These are phyloP conservation scores for Hipposideros armiger DNA, from an alignment of 2,113 vertebrate species.

Conservation along the genomic window DNA sequence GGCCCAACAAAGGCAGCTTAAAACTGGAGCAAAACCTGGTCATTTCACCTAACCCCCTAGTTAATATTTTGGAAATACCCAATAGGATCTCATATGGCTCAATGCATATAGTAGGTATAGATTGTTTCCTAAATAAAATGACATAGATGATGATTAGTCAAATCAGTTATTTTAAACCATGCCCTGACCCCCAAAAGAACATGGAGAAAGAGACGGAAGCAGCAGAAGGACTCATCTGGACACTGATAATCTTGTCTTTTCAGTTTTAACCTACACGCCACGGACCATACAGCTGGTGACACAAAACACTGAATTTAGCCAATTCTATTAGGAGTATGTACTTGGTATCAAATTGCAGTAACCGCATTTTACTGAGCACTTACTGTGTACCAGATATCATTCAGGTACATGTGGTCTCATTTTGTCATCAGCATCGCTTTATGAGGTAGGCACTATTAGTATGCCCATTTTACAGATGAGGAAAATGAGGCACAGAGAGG, in stretches of 20 bases:
- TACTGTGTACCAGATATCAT: neutral
- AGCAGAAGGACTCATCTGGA: neutral
- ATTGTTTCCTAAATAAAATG: neutral
- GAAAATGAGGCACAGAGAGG: neutral
- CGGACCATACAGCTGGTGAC: neutral
- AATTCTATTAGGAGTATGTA: neutral
- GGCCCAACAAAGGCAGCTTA: neutral
- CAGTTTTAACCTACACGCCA: constrained; percentile 6
- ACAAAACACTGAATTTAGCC: neutral
- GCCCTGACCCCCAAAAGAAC: neutral
- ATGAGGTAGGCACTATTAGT: neutral
- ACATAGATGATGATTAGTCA: neutral
- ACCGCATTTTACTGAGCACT: neutral
- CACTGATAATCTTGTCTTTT: neutral
- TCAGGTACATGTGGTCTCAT: neutral
- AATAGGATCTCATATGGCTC: neutral
- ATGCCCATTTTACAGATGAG: constrained; percentile 7
- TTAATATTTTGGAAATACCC: neutral
- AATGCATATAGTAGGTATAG: neutral
- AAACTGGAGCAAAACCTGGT: neutral
- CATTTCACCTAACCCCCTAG: neutral
- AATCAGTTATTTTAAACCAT: neutral
- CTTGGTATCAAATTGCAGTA: neutral
- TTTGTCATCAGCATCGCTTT: neutral
- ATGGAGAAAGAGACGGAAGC: neutral